phyloP scores from a whole-genome alignment of 2,113 vertebrate genomes.

The Otus sunia region DNA sequence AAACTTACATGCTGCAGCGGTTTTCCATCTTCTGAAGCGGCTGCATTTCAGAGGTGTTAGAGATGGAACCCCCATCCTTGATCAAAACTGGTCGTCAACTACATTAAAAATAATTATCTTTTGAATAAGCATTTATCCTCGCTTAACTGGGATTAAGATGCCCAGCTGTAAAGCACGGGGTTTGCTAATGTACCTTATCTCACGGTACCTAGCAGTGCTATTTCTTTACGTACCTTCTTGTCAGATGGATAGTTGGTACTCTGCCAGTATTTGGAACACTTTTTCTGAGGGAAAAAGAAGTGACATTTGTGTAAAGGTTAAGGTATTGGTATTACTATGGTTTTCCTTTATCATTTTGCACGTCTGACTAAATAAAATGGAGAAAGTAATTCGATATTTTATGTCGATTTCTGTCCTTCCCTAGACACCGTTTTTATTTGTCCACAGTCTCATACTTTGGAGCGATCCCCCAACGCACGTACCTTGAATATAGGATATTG shows the following conservation, averaged over 20 bases:
- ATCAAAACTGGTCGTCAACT: neutral
- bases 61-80: neutral
- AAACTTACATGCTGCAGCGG: fast-evolving
- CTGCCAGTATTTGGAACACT: neutral
- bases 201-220: neutral
- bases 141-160: neutral
- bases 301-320: neutral
- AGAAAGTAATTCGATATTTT: neutral
- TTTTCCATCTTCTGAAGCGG: fast-evolving
- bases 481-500: fast-evolving
- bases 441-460: neutral
- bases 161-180: neutral
- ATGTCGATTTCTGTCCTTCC: neutral
- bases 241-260: neutral
- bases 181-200: neutral
- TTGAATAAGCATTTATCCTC: neutral
- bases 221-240: neutral
- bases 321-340: neutral
- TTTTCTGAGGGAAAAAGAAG: neutral
- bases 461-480: fast-evolving
- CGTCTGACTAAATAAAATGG: neutral
- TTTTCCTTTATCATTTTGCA: neutral
- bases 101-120: neutral
- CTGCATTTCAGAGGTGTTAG: neutral
- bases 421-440: neutral